These are phyloP conservation scores for Gisinianus flammeolus DNA, from an alignment of 2,888 invertebrate genomes.

Conservation along the genomic window DNA sequence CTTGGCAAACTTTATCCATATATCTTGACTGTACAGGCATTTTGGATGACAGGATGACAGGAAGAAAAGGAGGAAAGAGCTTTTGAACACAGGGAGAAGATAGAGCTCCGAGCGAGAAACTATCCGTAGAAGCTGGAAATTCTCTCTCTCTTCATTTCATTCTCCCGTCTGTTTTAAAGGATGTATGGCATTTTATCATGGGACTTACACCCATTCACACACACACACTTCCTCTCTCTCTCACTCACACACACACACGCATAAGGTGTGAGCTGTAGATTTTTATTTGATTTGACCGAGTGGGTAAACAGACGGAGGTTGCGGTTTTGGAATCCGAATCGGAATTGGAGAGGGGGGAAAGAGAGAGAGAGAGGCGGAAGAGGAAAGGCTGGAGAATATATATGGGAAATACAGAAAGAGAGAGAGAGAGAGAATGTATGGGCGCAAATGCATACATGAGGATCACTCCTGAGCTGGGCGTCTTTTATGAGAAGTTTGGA, in stretches of 20 bases:
- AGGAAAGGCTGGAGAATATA: not conserved
- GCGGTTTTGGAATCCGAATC: slow-evolving; percentile 3
- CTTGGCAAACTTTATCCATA: not conserved
- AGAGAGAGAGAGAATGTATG: not conserved
- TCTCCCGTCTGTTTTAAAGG: not conserved
- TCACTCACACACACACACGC: not conserved
- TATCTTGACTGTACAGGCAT: not conserved
- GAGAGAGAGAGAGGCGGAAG: not conserved
- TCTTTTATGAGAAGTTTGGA: slow-evolving; percentile 27
- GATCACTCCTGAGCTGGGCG: slow-evolving; percentile 18
- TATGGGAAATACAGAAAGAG: not conserved
- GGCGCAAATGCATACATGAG: not conserved
- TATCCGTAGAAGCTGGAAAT: no score
- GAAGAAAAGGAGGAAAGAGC: not conserved
- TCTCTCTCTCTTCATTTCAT: not conserved
- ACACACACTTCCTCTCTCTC: not conserved
- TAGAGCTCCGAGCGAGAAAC: not conserved
- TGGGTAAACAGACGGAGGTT: not conserved
- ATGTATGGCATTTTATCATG: not conserved
- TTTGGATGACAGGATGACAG: not conserved
- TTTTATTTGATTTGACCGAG: not conserved
- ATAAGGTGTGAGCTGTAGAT: no score
- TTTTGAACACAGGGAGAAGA: not conserved
- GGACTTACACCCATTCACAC: not conserved
- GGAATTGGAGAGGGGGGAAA: not conserved